Conservation (phyloP, 2,113 vertebrate species). For the Pterophyllum scalare region DNA sequence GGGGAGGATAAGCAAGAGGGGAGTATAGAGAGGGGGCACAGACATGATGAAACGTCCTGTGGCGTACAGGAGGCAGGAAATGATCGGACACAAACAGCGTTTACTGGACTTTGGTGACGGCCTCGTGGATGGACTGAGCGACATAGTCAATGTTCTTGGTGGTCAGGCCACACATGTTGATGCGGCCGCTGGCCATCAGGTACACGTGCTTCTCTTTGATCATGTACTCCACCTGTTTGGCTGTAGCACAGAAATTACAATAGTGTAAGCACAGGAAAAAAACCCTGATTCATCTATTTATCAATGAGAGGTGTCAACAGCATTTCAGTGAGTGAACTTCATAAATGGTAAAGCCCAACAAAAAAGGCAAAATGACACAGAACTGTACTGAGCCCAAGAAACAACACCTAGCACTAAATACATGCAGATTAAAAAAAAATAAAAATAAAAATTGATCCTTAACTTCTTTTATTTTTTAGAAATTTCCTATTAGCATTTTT, state of each 20-base stretch:
- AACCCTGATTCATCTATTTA: too few species aligned
- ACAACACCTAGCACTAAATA: too few species aligned
- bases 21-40: background rate
- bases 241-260: constrained; percentile 74
- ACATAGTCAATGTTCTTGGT: constrained; percentile 95
- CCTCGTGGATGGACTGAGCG: constrained; percentile 94
- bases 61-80: background rate
- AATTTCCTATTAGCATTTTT: too few species aligned
- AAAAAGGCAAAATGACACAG: too few species aligned
- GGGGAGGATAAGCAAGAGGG: background rate
- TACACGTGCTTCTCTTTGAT: constrained; percentile 96
- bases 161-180: constrained; percentile 98
- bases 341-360: background rate
- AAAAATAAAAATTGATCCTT: too few species aligned
- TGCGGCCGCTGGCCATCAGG: constrained; percentile 95
- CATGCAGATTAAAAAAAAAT: too few species aligned
- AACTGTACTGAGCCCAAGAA: too few species aligned
- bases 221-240: constrained; percentile 93
- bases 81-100: constrained; percentile 12
- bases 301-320: too few species aligned
- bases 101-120: constrained; percentile 91
- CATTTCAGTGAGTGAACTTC: background rate
- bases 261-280: background rate
- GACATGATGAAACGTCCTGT: constrained; percentile 30
- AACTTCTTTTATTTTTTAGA: too few species aligned